Evolutionary conservation across 2,888 invertebrate species (phyloP).

Genomic region (Ecliptopera silaceata): DNA sequence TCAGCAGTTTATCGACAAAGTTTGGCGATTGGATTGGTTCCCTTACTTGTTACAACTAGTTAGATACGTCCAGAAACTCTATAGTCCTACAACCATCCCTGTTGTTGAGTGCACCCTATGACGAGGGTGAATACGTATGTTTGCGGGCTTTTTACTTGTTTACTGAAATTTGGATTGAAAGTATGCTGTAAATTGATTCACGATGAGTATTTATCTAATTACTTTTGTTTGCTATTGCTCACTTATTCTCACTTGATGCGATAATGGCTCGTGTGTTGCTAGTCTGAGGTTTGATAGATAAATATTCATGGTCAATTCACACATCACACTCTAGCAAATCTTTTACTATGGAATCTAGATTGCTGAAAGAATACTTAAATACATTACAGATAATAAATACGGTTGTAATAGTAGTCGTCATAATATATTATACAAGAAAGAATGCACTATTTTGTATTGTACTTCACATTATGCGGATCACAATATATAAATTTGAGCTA

Average conservation of each 20-base stretch:
- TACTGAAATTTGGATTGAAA: slow-evolving; percentile 27
- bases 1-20: too few species aligned
- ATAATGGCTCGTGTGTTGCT: neutral
- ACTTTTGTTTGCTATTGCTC: slow-evolving; percentile 16
- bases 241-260: neutral
- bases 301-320: too few species aligned
- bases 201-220: slow-evolving; percentile 20
- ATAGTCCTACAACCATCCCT: slow-evolving; percentile 9
- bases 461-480: too few species aligned
- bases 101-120: slow-evolving; percentile 26
- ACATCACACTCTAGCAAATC: too few species aligned
- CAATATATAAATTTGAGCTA: too few species aligned
- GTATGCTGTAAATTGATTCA: slow-evolving; percentile 25
- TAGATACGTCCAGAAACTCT: neutral
- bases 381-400: too few species aligned
- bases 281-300: too few species aligned
- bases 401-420: too few species aligned
- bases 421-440: too few species aligned
- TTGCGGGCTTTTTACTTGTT: slow-evolving; percentile 32
- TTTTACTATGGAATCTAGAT: too few species aligned
- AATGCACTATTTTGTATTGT: too few species aligned
- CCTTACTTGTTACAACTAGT: neutral
- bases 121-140: slow-evolving; percentile 35
- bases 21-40: neutral
- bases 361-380: too few species aligned